Base-by-base conservation (phyloP, 2,888 invertebrate genomes). In the Drosophila seclusa region DNA sequence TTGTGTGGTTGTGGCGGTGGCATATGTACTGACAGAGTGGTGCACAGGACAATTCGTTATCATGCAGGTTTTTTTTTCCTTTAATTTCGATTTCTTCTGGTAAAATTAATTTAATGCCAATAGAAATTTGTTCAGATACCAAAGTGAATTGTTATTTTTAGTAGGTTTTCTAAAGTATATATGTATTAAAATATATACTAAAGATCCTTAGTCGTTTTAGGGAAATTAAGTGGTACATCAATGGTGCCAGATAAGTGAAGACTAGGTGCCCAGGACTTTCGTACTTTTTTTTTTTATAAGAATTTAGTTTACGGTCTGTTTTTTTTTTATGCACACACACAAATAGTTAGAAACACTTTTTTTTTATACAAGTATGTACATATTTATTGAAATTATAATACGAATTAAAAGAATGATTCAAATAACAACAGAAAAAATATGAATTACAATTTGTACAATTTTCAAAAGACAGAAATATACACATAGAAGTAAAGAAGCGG, bases 401-500 rank as follows among this genome's bases (percentile, higher is more conserved):
- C 61, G 32, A 13, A 40, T 58, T 69, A 55, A 71, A 73, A 59
- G 48, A 72, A 71, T 49, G 60, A 57, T 31, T 24, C 10, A 75
- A 79, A 68, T 36, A 60, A 73, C 27, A 59, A 55, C 29, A n/a
- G 29, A 31, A 55, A 61, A 53, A 61, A 73, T 65, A 67, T 58
- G 10, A 64, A 67, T 66, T 55, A 77, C 54, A 73, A 72, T 73
- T 76, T 73, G 55, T 73, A 84, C 73, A 81, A 58, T 62, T 62
- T 68, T 48, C 16, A 77, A 66, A 78, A 68, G 73, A 66, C 75
- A 77, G 69, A 76, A 76, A 72, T 58, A 69, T 72, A 83, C 73
- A 88, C 70, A 83, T 77, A 86, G 68, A 78, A 83, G 71, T 76
- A 21, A 71, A 69, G 36, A 71, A 70, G 70, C 61, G 40, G 42